Percentiles rank a stretch among this genome's conserved stretches.
Evolutionary conservation across 2,888 invertebrate genomes (phyloP).

Genomic region (Agrotis clavis): DNA sequence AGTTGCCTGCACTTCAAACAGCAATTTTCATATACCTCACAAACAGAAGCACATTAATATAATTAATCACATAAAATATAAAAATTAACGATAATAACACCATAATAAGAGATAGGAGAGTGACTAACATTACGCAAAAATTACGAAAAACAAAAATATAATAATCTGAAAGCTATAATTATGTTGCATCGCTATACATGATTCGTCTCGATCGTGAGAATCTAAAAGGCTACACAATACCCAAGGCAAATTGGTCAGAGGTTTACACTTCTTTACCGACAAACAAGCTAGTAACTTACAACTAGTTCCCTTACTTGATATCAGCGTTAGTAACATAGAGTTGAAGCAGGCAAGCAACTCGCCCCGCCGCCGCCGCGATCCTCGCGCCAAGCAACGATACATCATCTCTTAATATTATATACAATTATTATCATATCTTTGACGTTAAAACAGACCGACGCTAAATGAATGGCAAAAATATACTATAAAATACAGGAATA

Average conservation of each 20-base stretch:
- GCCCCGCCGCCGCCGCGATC: slow-evolving; percentile 75
- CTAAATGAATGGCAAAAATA: slow-evolving; percentile 85
- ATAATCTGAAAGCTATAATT: slow-evolving; percentile 84
- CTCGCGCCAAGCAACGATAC: slow-evolving; percentile 80
- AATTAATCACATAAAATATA: slow-evolving; percentile 83
- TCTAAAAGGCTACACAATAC: slow-evolving; percentile 90
- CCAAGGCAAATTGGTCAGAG: slow-evolving; percentile 91
- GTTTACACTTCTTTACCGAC: slow-evolving; percentile 86
- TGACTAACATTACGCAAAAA: slow-evolving; percentile 91
- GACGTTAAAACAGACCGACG: slow-evolving; percentile 80
- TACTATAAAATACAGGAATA: slow-evolving; percentile 82
- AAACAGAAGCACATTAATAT: slow-evolving; percentile 89
- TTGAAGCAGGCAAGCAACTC: slow-evolving; percentile 84
- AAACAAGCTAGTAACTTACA: slow-evolving; percentile 89
- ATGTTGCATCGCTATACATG: slow-evolving; percentile 88
- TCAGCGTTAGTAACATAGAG: slow-evolving; percentile 82
- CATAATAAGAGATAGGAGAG: slow-evolving; percentile 82
- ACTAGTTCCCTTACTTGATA: slow-evolving; percentile 81
- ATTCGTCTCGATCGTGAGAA: slow-evolving; percentile 86
- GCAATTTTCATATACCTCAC: slow-evolving; percentile 87
- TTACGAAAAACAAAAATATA: slow-evolving; percentile 76
- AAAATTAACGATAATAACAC: slow-evolving; percentile 86
- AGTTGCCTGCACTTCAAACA: slow-evolving; percentile 90
- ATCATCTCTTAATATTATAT: slow-evolving; percentile 85
- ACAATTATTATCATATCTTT: slow-evolving; percentile 84